Evolutionary conservation across 64 coral and sea anemone species (phyloP).

Genomic region (Platygyra sinensis): DNA sequence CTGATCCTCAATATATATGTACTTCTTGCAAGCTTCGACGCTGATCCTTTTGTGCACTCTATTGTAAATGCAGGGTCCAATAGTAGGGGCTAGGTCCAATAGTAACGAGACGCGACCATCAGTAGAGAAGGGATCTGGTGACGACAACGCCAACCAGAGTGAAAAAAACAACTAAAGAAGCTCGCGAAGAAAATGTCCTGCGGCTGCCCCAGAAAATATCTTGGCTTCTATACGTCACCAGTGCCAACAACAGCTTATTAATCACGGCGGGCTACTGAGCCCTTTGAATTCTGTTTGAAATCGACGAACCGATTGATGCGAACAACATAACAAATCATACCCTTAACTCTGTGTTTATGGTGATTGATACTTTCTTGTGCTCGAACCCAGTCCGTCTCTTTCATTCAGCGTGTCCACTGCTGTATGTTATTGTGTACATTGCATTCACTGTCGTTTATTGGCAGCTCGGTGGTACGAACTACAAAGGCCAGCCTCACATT

Average conservation of each 20-base stretch:
- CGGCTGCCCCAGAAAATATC: not conserved
- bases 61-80: not conserved
- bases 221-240: slow-evolving; percentile 67
- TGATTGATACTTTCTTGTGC: slow-evolving; percentile 58
- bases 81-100: not conserved
- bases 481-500: slow-evolving; percentile 46
- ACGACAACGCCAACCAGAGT: not conserved
- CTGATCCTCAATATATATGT: too few species aligned
- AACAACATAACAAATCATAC: slow-evolving; percentile 56
- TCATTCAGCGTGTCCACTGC: slow-evolving; percentile 55
- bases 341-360: slow-evolving; percentile 61
- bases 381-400: slow-evolving; percentile 66
- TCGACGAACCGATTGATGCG: slow-evolving; percentile 6
- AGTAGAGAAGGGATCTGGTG: slow-evolving; percentile 10
- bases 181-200: not conserved
- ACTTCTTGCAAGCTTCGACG: too few species aligned
- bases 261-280: slow-evolving; percentile 71
- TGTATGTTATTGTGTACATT: slow-evolving; percentile 55
- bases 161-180: not conserved
- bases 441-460: slow-evolving; percentile 76
- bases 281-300: slow-evolving; percentile 34
- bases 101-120: not conserved
- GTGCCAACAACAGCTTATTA: slow-evolving; percentile 46
- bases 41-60: slow-evolving; percentile 9
- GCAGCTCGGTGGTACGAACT: slow-evolving; percentile 40